Base-by-base conservation (phyloP, 2,888 invertebrate species). In the Pyrgus malvae region DNA sequence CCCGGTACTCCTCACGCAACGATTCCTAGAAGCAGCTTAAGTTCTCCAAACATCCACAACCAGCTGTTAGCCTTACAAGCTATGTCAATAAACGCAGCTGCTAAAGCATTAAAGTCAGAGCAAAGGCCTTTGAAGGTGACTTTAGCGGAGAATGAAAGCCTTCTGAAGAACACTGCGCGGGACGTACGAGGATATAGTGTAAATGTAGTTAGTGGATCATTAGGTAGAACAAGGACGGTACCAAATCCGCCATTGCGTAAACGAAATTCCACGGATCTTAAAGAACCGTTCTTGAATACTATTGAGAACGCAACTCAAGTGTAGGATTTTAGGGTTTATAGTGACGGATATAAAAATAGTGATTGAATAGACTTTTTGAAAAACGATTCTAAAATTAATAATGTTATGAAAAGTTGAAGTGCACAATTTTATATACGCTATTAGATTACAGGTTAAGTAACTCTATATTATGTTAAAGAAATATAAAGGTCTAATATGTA, bases 301-400 rank as follows among this genome's bases (percentile, higher is more conserved):
- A 93, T 94, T 57, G 96, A 96, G 70, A 96, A 96, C 67, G 96
- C 96, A 48, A 96, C 96, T 61, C 96, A 96, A 90, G 96, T 96
- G 85, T 95, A 92, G 91, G 49, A 14, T 8, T 9, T 41, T 41
- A 29, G n/a, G 11, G 7, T 14, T 7, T 7, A 29, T 29, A 44
- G 44, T 29, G 29, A 44, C 9, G 23, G 1, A 35, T 11, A 27
- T 37, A 1, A 41, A 14, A 8, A 33, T 42, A 27, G 29, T 29
- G 42, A 29, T 45, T 11, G 7, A 5, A 38, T 33, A 45, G 45
- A 33, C 12, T 12, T 33, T 21, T 2, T 19, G 3, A 44, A 44
- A 14, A n/a, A 33, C 7, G 21, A 46, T 33, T 35, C 8, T 23
- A 23, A 46, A 35, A n/a, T 14, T n/a, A 35, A 46, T 46, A 7